Conservation (phyloP, 64 coral and sea anemone species). For the Cladopsammia gracilis region DNA sequence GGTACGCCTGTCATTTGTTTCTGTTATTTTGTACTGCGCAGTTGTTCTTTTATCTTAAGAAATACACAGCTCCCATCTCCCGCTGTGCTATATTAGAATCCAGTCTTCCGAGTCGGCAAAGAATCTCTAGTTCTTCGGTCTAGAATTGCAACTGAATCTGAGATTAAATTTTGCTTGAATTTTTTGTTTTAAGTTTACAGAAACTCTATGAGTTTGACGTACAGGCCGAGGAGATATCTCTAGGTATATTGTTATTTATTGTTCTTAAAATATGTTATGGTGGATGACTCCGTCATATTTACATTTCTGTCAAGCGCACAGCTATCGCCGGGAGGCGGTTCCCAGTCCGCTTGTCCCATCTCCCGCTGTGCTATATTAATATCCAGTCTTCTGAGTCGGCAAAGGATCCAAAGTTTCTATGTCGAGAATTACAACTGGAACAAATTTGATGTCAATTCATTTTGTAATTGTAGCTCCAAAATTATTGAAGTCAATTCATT, state of each 20-base stretch:
- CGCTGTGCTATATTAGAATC: slow-evolving; percentile 13
- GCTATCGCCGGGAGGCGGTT: neutral
- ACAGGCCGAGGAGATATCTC: too few relatives aligned
- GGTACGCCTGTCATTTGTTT: too few relatives aligned
- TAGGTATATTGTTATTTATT: too few relatives aligned
- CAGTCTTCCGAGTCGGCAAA: slow-evolving; percentile 10
- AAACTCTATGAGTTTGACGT: too few relatives aligned
- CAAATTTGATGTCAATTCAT: neutral
- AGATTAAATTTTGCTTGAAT: too few relatives aligned
- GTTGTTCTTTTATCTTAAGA: too few relatives aligned
- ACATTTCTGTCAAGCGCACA: neutral
- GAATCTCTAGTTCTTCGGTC: neutral
- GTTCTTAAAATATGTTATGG: neutral
- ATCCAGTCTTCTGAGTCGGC: slow-evolving; percentile 12
- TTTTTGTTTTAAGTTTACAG: too few relatives aligned
- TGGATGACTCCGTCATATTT: neutral
- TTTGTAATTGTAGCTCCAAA: neutral
- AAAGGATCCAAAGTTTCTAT: neutral
- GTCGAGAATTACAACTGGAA: slow-evolving; percentile 21
- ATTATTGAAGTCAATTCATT: too few relatives aligned
- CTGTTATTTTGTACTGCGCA: too few relatives aligned
- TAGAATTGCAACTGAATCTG: neutral
- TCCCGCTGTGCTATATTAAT: slow-evolving; percentile 2
- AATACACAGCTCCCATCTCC: slow-evolving; percentile 5
- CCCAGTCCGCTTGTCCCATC: neutral